Evolutionary conservation across 2,113 vertebrate species (phyloP), one percentile per base, ranked within the genome.

Genomic region (Tonatia bakeri): DNA sequence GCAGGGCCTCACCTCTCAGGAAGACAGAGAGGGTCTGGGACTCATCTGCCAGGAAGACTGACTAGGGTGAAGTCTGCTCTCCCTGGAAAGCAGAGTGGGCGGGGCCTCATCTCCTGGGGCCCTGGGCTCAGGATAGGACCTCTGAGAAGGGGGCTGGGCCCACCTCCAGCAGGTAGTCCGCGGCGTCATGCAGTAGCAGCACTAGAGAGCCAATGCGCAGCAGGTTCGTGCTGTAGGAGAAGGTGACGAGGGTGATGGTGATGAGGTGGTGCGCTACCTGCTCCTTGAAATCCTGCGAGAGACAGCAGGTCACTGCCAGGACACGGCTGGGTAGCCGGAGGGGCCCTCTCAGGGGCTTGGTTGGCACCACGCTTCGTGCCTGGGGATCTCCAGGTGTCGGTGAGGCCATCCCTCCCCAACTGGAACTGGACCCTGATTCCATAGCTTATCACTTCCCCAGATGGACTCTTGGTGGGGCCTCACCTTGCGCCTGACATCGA

Each of bases 401-500:
- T 16, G 22, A 43, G 20, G 45, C 76, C 38, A 24, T 33, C 24
- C 40, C 38, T 33, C 79, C 47, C 69, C 69, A 15, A 14, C 33
- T 11, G 56, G 9, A 47, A 15, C 28, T 43, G 45, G 38, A 26
- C 16, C 65, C 22, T 2, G 7, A 31, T 0, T 3, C 50, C 45
- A 28, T 43, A n/a, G 17, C 14, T 28, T 11, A 31, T 26, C 28
- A 12, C 10, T 26, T 16, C 43, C 59, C 36, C 19, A 14, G 20
- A 56, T 3, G 6, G 52, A 33, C n/a, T 26, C 73, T 20, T 33
- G 0, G 72, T 22, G 33, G 0, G 0, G 7, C 97, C 99, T 98
- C 97, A 99, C 99, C 98, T 99, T 99, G 90, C 99, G 98, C 95
- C 99, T 99, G 97, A 99, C 96, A 0, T 99, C 99, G 17, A 99